phyloP scores from a whole-genome alignment of 2,888 invertebrate genomes.

The Drosophila gaucha region DNA sequence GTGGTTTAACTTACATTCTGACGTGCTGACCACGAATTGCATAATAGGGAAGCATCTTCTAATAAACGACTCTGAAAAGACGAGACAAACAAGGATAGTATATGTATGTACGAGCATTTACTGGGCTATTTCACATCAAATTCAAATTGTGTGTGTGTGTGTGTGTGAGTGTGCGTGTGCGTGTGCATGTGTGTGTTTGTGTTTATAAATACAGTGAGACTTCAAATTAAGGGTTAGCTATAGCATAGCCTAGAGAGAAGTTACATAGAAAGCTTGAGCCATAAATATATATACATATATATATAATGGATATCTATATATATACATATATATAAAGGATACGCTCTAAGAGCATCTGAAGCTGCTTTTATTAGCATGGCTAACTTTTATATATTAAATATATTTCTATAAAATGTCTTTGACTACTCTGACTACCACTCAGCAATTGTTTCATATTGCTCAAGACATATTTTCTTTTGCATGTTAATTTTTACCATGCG shows the following conservation, averaged over 20 bases:
- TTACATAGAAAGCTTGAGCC: background rate
- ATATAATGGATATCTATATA: background rate
- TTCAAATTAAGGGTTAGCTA: background rate
- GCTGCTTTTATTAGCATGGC: background rate
- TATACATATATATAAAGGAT: background rate
- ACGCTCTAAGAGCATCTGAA: background rate
- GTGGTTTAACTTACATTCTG: constrained; percentile 91
- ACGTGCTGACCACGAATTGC: constrained; percentile 95
- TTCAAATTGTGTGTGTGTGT: background rate
- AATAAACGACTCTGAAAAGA: constrained; percentile 93
- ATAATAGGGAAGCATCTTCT: constrained; percentile 95
- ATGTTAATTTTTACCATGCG: background rate
- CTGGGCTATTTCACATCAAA: constrained; percentile 21
- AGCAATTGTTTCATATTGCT: too few species aligned
- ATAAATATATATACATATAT: background rate
- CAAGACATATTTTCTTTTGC: background rate
- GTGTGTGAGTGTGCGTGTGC: background rate
- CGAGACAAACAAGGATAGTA: constrained; percentile 75
- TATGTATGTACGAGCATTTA: constrained; percentile 54
- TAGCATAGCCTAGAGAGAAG: background rate
- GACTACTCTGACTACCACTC: too few species aligned
- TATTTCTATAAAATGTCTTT: too few species aligned
- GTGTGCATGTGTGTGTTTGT: background rate
- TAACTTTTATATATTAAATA: too few species aligned
- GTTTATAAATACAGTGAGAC: background rate